Base-by-base conservation (phyloP, 1,140 invertebrate genomes). In the Catajapyx aquilonaris region DNA sequence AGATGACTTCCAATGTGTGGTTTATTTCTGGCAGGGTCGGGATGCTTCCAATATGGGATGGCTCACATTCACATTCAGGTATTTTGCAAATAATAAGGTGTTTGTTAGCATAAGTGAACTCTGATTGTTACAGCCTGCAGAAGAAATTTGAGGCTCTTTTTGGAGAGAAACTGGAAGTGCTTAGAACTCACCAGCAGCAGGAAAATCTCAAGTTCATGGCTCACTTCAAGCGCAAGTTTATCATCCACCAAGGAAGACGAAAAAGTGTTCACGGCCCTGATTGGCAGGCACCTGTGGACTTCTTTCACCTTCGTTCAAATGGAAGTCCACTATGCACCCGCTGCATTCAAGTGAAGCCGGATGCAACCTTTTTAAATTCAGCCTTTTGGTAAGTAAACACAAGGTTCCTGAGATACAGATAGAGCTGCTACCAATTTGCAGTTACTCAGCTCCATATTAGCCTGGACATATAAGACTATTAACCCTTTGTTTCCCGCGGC, bases 11-110 rank as follows among this genome's bases (percentile, higher is more conserved):
- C 83, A 94, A 50, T 95, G 86, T 61, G 85, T 94, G 22, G 91
- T 97, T 5, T 98, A 98, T 56, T 99, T 99, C 60, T 99, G 94
- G 94, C 94, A 99, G 65, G 90, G 91, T 1, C 61, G 94, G 43
- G 78, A 94, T 51, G 91, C 94, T 2, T 78, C 81, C 31, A 98
- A 98, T 59, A 97, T 97, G 90, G 94, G 93, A 16, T 98, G 93
- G 93, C 66, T 98, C 0, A 96, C 88, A 5, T 99, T 99, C 59
- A 98, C 93, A 1, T 98, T 98, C 60, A 79, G 79, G 60, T 76
- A n/a, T n/a, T n/a, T n/a, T n/a, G 5, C 7, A 17, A 39, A 39
- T 39, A 4, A 5, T 20, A 20, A 7, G n/a, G 35, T 23, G 9
- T 30, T 39, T 7, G 13, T 5, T 9, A 5, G 31, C 16, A 34